phyloP scores from a whole-genome alignment of 2,888 invertebrate genomes.

The Alcis repandata region DNA sequence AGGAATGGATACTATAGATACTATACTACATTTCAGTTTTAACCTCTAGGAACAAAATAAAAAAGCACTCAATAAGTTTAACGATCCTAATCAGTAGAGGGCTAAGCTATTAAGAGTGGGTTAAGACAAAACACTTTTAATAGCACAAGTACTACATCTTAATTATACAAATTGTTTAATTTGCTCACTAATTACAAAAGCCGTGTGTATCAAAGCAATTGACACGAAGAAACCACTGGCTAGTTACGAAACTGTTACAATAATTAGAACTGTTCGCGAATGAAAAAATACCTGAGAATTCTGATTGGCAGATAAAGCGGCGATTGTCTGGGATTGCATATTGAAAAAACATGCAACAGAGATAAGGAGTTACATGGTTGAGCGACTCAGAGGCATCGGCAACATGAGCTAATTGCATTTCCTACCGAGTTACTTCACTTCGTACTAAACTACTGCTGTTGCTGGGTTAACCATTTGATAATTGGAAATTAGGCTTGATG shows the following conservation, averaged over 20 bases:
- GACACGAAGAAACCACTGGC: conserved; percentile 73
- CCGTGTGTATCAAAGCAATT: conserved; percentile 64
- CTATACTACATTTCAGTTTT: no score
- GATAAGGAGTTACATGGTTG: conserved; percentile 84
- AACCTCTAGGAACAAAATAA: no score
- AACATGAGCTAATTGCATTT: conserved; percentile 82
- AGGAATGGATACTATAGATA: no score
- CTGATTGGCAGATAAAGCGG: conserved; percentile 80
- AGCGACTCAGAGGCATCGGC: conserved; percentile 78
- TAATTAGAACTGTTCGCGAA: conserved; percentile 81
- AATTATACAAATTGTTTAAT: not conserved
- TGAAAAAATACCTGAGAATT: conserved; percentile 84
- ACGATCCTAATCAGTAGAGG: no score
- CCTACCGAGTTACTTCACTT: conserved; percentile 80
- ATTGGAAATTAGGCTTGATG: conserved; percentile 20
- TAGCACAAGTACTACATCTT: not conserved
- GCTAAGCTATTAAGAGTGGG: no score
- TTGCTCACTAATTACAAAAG: conserved; percentile 38
- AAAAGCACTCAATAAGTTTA: no score
- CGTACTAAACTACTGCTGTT: conserved; percentile 50
- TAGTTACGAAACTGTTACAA: conserved; percentile 79
- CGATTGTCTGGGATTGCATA: conserved; percentile 85
- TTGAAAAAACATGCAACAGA: conserved; percentile 86
- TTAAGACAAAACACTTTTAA: no score
- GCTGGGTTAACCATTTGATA: conserved; percentile 42